Base-by-base conservation (phyloP, 2,113 vertebrate species). In the Emydura subglobosa region DNA sequence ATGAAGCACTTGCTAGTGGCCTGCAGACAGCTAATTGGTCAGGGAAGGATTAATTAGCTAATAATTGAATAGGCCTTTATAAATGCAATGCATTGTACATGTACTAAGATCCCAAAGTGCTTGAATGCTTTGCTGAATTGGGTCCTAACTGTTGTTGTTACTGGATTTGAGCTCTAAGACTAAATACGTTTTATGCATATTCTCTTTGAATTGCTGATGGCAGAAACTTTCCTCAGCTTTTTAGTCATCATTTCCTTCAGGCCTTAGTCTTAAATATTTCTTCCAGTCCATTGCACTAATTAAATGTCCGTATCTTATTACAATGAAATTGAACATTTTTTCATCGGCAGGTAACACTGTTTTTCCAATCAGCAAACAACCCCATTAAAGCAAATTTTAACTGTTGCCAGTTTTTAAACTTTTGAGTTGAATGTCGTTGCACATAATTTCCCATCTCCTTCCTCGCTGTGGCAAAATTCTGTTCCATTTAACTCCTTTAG, bases 381-480 rank as follows among this genome's bases (percentile, higher is more conserved):
- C 12, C 25, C 7, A 78, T 47, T 47, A 44, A 78, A 47, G 11
- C 12, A 22, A 78, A 47, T 47, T 12, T 47, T 44, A 78, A 47
- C 24, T 78, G 27, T 27, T 89, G 92, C 86, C 81, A 49, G 6
- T 74, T 51, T 79, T 54, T 81, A 39, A 29, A 39, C 47, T 29
- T 89, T 87, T 90, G 85, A 51, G 92, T 91, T 86, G 82, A 91
- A 83, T 89, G 6, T 11, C 74, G 81, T 55, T 29, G 82, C 74
- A 65, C 31, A 92, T 42, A 39, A 85, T 31, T 27, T 47, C 57
- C 89, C 87, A 83, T 10, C 42, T 13, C 74, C 42, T 27, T 47
- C 74, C 42, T 42, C 24, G 47, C 7, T 27, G 25, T 47, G 7
- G 74, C 42, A 78, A 78, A 78, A 78, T 29, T 78, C 22, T 27